Conservation (phyloP, 2,797 vertebrate genomes). For the Brotula barbata region DNA sequence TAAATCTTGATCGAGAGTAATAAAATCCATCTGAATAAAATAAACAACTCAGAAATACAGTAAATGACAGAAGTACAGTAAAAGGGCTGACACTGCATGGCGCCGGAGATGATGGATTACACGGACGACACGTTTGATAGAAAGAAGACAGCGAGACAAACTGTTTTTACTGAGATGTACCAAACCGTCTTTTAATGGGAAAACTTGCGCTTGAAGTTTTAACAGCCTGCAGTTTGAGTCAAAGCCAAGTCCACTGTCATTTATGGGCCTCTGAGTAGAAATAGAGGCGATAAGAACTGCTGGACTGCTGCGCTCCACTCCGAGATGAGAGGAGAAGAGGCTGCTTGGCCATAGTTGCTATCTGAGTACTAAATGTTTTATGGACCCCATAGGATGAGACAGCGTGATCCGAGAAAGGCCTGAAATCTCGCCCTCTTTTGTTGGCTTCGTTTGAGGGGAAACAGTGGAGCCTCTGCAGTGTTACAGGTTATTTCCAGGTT, state of each 20-base stretch:
- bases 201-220: neutral
- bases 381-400: conserved; percentile 1
- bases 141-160: neutral
- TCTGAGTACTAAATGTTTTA: conserved; percentile 26
- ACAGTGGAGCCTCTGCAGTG: conserved; percentile 12
- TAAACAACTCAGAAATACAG: too few species aligned
- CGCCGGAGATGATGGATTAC: too few species aligned
- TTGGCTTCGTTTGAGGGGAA: neutral
- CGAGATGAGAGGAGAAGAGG: neutral
- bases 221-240: conserved; percentile 2
- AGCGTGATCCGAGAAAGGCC: conserved; percentile 8
- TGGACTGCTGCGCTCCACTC: neutral
- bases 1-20: too few species aligned
- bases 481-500: conserved; percentile 10
- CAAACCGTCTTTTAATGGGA: conserved; percentile 1
- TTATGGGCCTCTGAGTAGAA: conserved; percentile 15
- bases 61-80: too few species aligned
- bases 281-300: conserved; percentile 3
- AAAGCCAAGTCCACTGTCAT: conserved; percentile 7
- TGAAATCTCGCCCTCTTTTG: conserved; percentile 2
- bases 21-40: too few species aligned
- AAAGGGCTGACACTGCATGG: too few species aligned
- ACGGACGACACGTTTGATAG: neutral
- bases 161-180: conserved; percentile 15
- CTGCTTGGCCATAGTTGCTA: conserved; percentile 26